These are phyloP conservation scores for Phoebastria nigripes DNA, from an alignment of 2,797 vertebrate genomes.

Conservation along the genomic window DNA sequence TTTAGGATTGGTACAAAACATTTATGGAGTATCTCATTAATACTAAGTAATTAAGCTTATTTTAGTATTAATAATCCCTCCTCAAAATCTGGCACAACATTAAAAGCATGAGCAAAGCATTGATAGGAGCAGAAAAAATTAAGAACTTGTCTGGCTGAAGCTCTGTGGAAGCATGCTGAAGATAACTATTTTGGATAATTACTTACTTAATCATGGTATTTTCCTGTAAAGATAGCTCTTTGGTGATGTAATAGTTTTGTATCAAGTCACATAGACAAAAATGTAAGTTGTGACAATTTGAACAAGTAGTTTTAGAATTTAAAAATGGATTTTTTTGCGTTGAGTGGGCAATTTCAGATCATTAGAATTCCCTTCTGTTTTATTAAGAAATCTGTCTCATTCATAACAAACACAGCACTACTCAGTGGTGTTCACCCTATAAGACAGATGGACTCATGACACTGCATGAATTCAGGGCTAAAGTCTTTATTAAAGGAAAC, in stretches of 20 bases:
- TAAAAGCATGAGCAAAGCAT: background rate
- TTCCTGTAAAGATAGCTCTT: background rate
- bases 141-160: background rate
- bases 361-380: background rate
- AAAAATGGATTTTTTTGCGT: background rate
- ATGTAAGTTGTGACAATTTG: background rate
- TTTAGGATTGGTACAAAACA: background rate
- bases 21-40: background rate
- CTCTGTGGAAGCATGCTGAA: background rate
- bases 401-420: background rate
- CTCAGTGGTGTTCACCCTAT: background rate
- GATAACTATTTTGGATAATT: background rate
- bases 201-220: background rate
- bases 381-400: background rate
- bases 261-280: background rate
- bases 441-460: background rate
- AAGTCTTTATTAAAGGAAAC: background rate
- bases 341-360: background rate
- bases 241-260: background rate
- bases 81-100: background rate
- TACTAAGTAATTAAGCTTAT: background rate
- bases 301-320: background rate
- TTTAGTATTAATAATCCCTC: background rate
- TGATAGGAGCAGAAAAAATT: background rate
- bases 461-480: background rate